Evolutionary conservation across 2,888 invertebrate genomes (phyloP).

Genomic region (Trilocha varians): DNA sequence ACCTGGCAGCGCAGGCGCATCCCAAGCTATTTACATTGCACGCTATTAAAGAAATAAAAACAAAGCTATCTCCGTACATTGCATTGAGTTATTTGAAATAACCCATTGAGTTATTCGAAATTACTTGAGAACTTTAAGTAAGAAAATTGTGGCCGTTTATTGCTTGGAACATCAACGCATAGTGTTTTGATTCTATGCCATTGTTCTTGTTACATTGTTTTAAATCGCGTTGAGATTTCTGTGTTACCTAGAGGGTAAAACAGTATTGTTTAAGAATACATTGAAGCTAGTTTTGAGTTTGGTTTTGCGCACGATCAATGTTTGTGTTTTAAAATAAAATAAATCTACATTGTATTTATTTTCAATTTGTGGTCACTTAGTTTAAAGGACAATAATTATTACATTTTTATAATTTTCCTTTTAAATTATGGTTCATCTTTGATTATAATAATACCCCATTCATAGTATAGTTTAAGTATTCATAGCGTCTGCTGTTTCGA

Average conservation of each 20-base stretch:
- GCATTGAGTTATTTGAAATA: conserved; percentile 25
- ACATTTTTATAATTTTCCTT: too few species aligned
- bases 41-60: conserved; percentile 24
- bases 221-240: too few species aligned
- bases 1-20: conserved; percentile 43
- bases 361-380: too few species aligned
- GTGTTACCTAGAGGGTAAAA: too few species aligned
- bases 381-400: too few species aligned
- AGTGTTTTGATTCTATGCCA: background rate
- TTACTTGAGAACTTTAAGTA: conserved; percentile 14
- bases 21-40: conserved; percentile 44
- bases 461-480: too few species aligned
- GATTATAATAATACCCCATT: too few species aligned
- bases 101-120: conserved; percentile 24
- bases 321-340: background rate
- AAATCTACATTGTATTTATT: background rate
- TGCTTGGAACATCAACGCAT: background rate
- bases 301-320: background rate
- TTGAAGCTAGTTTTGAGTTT: too few species aligned
- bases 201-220: background rate
- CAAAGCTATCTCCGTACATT: conserved; percentile 20
- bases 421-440: too few species aligned
- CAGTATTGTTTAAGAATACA: too few species aligned
- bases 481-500: too few species aligned
- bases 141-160: conserved; percentile 1